Evolutionary conservation across 2,113 vertebrate genomes (phyloP), one percentile per base, ranked within the genome.

Genomic region (Calonectris borealis): DNA sequence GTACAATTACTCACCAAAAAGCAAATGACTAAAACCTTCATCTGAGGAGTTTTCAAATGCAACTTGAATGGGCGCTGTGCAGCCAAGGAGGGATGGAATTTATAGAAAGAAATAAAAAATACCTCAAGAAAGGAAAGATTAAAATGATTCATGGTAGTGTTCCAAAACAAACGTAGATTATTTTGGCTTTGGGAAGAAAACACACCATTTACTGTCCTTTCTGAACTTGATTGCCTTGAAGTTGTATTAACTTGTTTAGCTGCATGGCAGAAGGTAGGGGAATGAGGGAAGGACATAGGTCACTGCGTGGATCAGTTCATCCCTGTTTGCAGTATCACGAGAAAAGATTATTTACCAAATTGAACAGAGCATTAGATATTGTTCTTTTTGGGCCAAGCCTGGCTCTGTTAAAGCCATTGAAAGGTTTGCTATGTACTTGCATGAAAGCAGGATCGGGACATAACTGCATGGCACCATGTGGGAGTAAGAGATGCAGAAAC

Each of bases 1-100:
- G 83, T 49, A 92, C 93, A 90, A 96, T 96, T 97, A 96, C 92
- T 97, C 96, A 95, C 86, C 93, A 55, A 90, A 96, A 96, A 94
- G 82, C 85, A 95, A 94, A 90, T 93, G 2, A 86, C 85, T 90
- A 80, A 94, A 96, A 40, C 46, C n/a, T 21, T 96, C 92, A 70
- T 85, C 82, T 55, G 42, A 94, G 75, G 90, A 80, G 70, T 76
- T 95, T 86, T 92, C 82, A 92, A 46, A 93, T 88, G 85, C 62
- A 93, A 66, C 46, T 4, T 31, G 38, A 93, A 91, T 44, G 54
- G 81, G 76, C 40, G 9, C 55, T 48, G 48, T 78, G 75, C 66
- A 70, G 54, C 87, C 8, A 4, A 64, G 54, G 51, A 87, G 90
- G 46, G 58, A 38, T 26, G 20, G 82, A 77, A 77, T 88, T 92